Base-by-base conservation (phyloP, 2,888 invertebrate species). In the Lepidocyrtoides sp. region DNA sequence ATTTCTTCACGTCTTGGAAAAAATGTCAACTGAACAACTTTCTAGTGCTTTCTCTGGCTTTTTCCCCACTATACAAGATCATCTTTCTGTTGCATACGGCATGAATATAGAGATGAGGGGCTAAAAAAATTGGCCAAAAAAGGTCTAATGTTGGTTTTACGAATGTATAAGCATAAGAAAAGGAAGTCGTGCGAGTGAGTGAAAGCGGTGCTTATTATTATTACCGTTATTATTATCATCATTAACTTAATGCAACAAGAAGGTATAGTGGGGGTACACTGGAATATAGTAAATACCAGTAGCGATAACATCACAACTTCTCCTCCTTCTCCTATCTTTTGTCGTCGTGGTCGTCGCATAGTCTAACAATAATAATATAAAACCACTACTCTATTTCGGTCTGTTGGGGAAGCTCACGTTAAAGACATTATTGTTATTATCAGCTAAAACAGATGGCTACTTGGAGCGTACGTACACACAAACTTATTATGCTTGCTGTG, bases 201-300 rank as follows among this genome's bases (percentile, higher is more conserved):
- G 63, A 85, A 83, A 84, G 85, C 85, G 72, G 29, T 82, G 86
- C 86, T 91, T 86, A 86, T 82, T 91, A 89, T 90, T 90, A 91
- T 91, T 91, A 86, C 86, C 57, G 86, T 75, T 91, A 91, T 91
- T 86, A 86, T 91, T 86, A 81, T 86, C 81, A 91, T 91, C 91
- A 91, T 91, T 86, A 91, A 81, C 82, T 81, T 91, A 91, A 91
- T 86, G 91, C 81, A 85, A 36, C n/a, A 75, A 41, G 44, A 77
- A 20, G 79, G 14, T 14, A 51, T 48, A 89, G 32, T 41, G 69
- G 57, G 51, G 29, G 77, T 29, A 63, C 14, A 57, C 17, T 44
- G 69, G 51, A 66, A 63, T 83, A 36, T 54, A 51, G 23, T 8
- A 41, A 4, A 4, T 23, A 63, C 14, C 29, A 1, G 3, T 5